A percentile compares a stretch with the other conserved stretches of the same genome.
phyloP scores from a whole-genome alignment of 2,888 invertebrate genomes.

The Pherbina coryleti region DNA sequence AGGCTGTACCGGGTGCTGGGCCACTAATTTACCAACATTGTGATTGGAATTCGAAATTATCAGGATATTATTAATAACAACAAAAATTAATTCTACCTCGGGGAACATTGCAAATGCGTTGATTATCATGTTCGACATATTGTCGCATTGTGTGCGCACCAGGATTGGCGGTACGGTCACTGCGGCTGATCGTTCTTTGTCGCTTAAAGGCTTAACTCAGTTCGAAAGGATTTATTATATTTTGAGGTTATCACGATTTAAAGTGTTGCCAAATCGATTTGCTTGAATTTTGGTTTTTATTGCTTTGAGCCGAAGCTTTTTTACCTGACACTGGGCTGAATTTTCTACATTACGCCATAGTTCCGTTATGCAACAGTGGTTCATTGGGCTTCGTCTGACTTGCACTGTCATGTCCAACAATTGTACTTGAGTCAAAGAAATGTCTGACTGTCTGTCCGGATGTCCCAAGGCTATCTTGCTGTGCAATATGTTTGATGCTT shows the following conservation, averaged over 20 bases:
- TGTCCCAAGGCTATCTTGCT: neutral
- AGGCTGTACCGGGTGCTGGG: neutral
- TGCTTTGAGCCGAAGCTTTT: neutral
- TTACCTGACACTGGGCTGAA: neutral
- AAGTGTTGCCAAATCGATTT: no score
- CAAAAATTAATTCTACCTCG: slow-evolving; percentile 11
- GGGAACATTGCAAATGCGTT: slow-evolving; percentile 6
- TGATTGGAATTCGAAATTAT: slow-evolving; percentile 24
- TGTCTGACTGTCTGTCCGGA: neutral
- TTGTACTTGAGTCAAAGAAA: slow-evolving; percentile 6
- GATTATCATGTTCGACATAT: slow-evolving; percentile 22
- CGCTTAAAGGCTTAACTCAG: neutral
- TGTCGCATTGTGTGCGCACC: slow-evolving; percentile 2
- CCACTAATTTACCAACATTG: slow-evolving; percentile 18
- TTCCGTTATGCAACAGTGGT: neutral
- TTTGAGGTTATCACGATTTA: neutral
- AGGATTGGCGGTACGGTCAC: neutral
- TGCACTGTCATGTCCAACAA: slow-evolving; percentile 24
- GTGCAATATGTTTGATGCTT: slow-evolving; percentile 8
- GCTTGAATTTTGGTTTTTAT: no score
- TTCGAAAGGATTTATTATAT: neutral
- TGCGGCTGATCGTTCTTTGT: neutral
- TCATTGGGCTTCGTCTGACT: neutral
- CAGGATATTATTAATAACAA: slow-evolving; percentile 1
- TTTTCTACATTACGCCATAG: neutral